phyloP scores from a whole-genome alignment of 2,113 vertebrate species.

The Reinhardtius hippoglossoides region DNA sequence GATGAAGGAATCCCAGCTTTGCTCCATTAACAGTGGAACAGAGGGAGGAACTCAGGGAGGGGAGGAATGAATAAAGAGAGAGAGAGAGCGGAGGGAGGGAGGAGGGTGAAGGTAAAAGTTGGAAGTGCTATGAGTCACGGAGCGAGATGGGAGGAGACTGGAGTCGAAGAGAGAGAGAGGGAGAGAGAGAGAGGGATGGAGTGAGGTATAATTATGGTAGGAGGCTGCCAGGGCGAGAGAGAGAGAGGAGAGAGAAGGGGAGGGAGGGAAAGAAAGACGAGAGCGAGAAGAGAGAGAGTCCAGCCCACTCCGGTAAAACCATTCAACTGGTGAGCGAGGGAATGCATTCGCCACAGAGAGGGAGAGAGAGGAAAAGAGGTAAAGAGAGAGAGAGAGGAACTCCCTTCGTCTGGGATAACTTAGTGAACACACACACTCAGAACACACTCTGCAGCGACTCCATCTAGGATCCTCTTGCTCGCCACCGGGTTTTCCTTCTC shows the following conservation, averaged over 20 bases:
- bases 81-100: background rate
- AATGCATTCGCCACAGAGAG: slow-evolving; percentile 58
- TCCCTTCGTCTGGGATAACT: slow-evolving; percentile 71
- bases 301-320: slow-evolving; percentile 77
- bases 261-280: slow-evolving; percentile 50
- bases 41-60: slow-evolving; percentile 19
- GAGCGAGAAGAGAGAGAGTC: slow-evolving; percentile 62
- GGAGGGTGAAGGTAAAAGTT: slow-evolving; percentile 58
- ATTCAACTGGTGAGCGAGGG: slow-evolving; percentile 75
- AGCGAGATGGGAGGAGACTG: background rate
- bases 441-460: slow-evolving; percentile 40
- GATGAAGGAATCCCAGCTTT: slow-evolving; percentile 51
- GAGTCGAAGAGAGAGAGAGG: slow-evolving; percentile 34
- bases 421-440: slow-evolving; percentile 47
- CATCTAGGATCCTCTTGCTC: slow-evolving; percentile 50
- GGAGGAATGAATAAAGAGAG: background rate
- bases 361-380: slow-evolving; percentile 38
- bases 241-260: slow-evolving; percentile 51
- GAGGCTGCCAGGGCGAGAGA: slow-evolving; percentile 61
- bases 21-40: slow-evolving; percentile 36
- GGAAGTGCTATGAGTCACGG: slow-evolving; percentile 59
- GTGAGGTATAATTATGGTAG: slow-evolving; percentile 69
- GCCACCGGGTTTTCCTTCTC: slow-evolving; percentile 22
- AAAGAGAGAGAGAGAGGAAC: slow-evolving; percentile 57
- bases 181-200: slow-evolving; percentile 32